Conservation (phyloP, 2,888 invertebrate species). For the Nomada ruficornis region DNA sequence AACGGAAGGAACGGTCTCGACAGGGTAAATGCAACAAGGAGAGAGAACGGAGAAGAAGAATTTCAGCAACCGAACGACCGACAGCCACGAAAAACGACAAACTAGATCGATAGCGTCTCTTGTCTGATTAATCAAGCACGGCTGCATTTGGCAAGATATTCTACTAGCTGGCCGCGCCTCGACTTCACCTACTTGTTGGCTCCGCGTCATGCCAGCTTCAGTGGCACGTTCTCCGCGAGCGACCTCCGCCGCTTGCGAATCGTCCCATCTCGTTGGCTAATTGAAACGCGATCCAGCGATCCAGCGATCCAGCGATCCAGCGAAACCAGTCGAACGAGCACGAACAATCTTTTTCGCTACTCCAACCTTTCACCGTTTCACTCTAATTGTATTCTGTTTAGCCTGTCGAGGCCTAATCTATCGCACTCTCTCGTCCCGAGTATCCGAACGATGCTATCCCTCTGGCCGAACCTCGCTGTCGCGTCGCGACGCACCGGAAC, state of each 20-base stretch:
- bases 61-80: constrained; percentile 38
- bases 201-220: constrained; percentile 19
- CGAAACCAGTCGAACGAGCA: background rate
- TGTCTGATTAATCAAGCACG: constrained; percentile 68
- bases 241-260: background rate
- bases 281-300: constrained; percentile 28
- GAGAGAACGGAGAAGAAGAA: constrained; percentile 23
- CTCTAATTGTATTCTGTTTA: too few species aligned
- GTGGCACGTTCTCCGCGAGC: background rate
- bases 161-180: constrained; percentile 54
- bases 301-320: background rate
- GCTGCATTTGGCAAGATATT: constrained; percentile 70
- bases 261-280: constrained; percentile 12
- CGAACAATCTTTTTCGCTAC: background rate
- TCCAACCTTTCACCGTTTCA: too few species aligned
- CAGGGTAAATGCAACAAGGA: background rate
- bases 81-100: constrained; percentile 50
- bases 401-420: too few species aligned
- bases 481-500: background rate
- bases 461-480: too few species aligned
- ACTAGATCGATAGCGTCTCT: constrained; percentile 42
- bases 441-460: background rate
- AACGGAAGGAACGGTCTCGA: constrained; percentile 63
- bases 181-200: constrained; percentile 68
- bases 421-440: too few species aligned